Base-by-base conservation (phyloP, 2,113 vertebrate genomes). In the Symphodus melops region DNA sequence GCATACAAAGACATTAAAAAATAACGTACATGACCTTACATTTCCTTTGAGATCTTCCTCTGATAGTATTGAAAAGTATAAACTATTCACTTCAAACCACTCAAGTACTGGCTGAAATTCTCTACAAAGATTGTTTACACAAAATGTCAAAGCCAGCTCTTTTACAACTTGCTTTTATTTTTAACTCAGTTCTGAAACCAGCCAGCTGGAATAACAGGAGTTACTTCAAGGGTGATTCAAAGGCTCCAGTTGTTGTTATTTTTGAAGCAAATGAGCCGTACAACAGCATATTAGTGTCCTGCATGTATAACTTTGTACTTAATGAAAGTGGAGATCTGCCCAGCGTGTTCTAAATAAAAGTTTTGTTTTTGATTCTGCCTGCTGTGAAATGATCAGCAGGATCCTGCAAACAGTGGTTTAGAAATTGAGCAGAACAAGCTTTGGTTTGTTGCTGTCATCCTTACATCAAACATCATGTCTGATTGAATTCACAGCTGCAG, bases 401-500 rank as follows among this genome's bases (percentile, higher is more conserved):
- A 21, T 48, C 1, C 3, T 48, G 17, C 55, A 42, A 68, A 60
- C 59, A 72, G 17, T 8, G 9, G 12, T 42, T 60, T 68, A 61
- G 2, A 61, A 68, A 42, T 68, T 9, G 9, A 75, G 66, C 41
- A 55, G 12, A 54, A 51, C 41, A 49, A 68, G 48, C 68, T 39
- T 39, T 33, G 63, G 37, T 41, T 59, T 33, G 3, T 28, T 41
- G 6, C n/a, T 33, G 46, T 79, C 65, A 53, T 82, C 71, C 72
- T 67, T 68, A 52, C 25, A 54, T 66, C 33, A 52, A 72, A 44
- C 58, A 61, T 53, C 16, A 52, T 71, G 65, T 59, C 72, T 65
- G 25, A 56, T 77, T 75, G 66, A 21, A 62, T 68, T 69, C 49
- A n/a, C 37, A 48, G 69, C 65, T 48, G 48, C 20, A 54, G 70